Evolutionary conservation across 2,888 invertebrate genomes (phyloP).

Genomic region (Branchipolynoe longqiensis): DNA sequence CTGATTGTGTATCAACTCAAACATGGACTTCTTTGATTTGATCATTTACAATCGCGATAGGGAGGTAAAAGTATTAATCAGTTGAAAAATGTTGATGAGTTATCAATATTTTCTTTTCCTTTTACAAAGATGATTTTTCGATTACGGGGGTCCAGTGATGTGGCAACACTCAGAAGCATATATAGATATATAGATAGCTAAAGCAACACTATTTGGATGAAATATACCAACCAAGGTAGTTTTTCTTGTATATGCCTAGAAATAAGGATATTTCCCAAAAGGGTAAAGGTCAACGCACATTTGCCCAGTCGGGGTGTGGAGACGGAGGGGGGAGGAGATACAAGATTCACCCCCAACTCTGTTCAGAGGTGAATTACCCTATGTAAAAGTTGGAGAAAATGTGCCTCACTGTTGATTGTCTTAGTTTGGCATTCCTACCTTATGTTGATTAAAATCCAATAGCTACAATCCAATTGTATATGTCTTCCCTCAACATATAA

Average conservation of each 20-base stretch:
- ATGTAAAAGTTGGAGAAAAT: no score
- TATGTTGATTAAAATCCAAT: no score
- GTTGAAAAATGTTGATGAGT: not conserved
- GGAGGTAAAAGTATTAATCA: not conserved
- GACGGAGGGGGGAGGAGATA: no score
- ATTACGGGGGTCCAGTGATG: no score
- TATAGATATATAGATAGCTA: conserved; percentile 46
- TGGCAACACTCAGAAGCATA: conserved; percentile 53
- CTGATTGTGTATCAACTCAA: conserved; percentile 38
- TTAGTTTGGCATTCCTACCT: no score
- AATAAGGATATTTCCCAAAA: conserved; percentile 51
- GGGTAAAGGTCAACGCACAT: conserved; percentile 51
- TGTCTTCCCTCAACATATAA: no score
- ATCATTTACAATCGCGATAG: conserved; percentile 25
- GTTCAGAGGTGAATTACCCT: no score
- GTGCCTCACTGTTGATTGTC: no score
- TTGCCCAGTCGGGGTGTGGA: conserved; percentile 47
- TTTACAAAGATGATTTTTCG: not conserved
- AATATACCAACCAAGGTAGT: conserved; percentile 54
- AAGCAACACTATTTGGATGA: conserved; percentile 57
- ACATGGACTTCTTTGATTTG: conserved; percentile 27
- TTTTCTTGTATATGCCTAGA: conserved; percentile 57
- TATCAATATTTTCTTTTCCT: not conserved
- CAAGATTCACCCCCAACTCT: no score
- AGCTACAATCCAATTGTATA: no score